Evolutionary conservation across 2,113 vertebrate genomes (phyloP), one percentile per base, ranked within the genome.

Genomic region (Malaclemys terrapin): DNA sequence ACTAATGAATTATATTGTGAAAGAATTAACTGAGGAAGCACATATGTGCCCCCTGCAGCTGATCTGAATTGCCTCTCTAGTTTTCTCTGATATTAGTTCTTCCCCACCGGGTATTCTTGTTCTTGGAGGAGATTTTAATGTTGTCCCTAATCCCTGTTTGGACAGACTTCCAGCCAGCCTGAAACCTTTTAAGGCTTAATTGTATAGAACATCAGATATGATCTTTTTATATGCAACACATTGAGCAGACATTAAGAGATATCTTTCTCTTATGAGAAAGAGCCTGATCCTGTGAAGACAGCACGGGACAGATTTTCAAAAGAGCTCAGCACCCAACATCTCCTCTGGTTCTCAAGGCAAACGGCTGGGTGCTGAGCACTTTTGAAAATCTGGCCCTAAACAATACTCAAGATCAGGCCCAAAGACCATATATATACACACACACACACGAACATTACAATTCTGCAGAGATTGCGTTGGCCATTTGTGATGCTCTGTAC

Each of bases 71-170:
- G 94, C 94, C 47, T 85, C 52, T 90, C 93, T 80, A 0, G 0
- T 80, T 54, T 53, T 56, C 12, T n/a, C n/a, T 92, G 62, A 38
- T 72, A 72, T 80, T 84, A 76, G 10, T 90, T 91, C 84, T 90
- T 2, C 80, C 88, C 91, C 93, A 93, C 86, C n/a, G 95, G 89
- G n/a, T 50, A 89, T 45, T 90, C 47, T 94, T 93, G 90, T 91
- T 84, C 89, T 90, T 93, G 91, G 84, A 94, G 56, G 62, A 91
- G 50, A 52, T 65, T 94, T 88, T 16, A 85, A 14, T n/a, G 78
- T 35, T 89, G 88, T 57, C 87, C 80, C 88, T 84, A 93, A 96
- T 91, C 86, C 80, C 80, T 86, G 5, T 91, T 88, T 93, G 95
- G 65, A 88, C 42, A 79, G 87, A 79, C 72, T 91, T 93, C 31